A percentile compares a stretch with the other conserved stretches of the same genome.
These are phyloP conservation scores for Zootoca vivipara DNA, from an alignment of 2,113 vertebrate genomes.

Conservation along the genomic window DNA sequence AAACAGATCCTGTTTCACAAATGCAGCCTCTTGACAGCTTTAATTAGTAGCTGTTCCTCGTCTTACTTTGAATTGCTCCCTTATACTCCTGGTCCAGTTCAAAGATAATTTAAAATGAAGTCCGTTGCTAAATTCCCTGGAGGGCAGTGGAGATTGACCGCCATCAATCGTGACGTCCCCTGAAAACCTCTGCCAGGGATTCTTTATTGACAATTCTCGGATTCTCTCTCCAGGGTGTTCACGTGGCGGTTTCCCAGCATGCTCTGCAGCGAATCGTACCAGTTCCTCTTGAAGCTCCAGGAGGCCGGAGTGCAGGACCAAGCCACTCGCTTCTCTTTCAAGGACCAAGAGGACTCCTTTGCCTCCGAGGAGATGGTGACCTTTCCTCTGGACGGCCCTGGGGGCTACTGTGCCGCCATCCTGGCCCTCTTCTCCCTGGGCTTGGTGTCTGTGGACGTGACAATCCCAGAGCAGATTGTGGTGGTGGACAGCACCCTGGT, in stretches of 20 bases:
- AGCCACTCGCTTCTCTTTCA: slow-evolving; percentile 74
- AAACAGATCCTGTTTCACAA: too few species aligned
- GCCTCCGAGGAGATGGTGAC: slow-evolving; percentile 74
- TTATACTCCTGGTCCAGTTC: too few species aligned
- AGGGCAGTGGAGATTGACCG: too few species aligned
- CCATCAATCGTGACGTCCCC: too few species aligned
- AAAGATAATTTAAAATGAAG: too few species aligned
- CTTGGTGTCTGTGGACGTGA: slow-evolving; percentile 81
- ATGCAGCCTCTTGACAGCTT: too few species aligned
- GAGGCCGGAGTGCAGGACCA: slow-evolving; percentile 69
- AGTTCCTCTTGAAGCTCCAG: slow-evolving; percentile 80
- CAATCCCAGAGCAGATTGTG: slow-evolving; percentile 92
- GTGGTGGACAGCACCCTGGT: slow-evolving; percentile 92
- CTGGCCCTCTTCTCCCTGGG: slow-evolving; percentile 89
- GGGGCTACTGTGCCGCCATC: slow-evolving; percentile 82
- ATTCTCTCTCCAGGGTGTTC: slow-evolving; percentile 81
- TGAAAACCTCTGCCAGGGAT: too few species aligned
- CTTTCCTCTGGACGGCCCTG: slow-evolving; percentile 85
- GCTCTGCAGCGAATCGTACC: slow-evolving; percentile 84
- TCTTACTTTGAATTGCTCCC: too few species aligned
- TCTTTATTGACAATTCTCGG: too few species aligned
- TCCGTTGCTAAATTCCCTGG: too few species aligned
- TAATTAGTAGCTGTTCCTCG: too few species aligned
- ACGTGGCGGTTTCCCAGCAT: slow-evolving; percentile 89
- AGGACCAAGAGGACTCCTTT: slow-evolving; percentile 70